phyloP scores from a whole-genome alignment of 2,888 invertebrate species.

The Drymonia ruficornis region DNA sequence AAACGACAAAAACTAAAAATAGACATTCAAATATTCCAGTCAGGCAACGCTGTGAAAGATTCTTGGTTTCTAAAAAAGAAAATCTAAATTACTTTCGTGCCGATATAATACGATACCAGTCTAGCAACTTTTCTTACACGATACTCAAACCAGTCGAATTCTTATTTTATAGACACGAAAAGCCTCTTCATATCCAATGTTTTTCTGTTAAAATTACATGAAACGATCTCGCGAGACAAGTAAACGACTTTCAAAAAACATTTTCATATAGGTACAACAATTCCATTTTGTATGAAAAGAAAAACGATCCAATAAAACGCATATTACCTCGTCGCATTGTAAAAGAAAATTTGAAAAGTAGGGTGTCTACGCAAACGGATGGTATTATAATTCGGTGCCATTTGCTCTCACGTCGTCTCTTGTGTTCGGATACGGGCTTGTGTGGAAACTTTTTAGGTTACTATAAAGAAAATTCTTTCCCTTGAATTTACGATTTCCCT shows the following conservation, averaged over 20 bases:
- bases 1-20: conserved; percentile 28
- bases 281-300: conserved; percentile 66
- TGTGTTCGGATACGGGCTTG: conserved; percentile 67
- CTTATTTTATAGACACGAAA: not conserved
- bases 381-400: conserved; percentile 73
- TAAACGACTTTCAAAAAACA: conserved; percentile 34
- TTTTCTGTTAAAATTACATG: conserved; percentile 33
- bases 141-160: not conserved
- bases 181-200: conserved; percentile 13
- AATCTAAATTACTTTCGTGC: not conserved
- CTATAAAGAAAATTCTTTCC: conserved; percentile 77
- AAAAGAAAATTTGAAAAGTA: conserved; percentile 72
- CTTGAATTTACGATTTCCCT: conserved; percentile 79
- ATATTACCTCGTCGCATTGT: conserved; percentile 71
- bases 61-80: not conserved
- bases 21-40: conserved; percentile 16
- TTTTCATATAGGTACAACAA: conserved; percentile 53
- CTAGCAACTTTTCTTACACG: conserved; percentile 19
- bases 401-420: conserved; percentile 64
- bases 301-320: conserved; percentile 73
- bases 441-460: conserved; percentile 71
- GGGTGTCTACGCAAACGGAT: conserved; percentile 67
- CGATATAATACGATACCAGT: conserved; percentile 23
- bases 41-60: conserved; percentile 25
- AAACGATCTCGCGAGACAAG: conserved; percentile 22